These are phyloP conservation scores for Cepaea hortensis DNA, from an alignment of 2,888 invertebrate genomes.

Conservation along the genomic window DNA sequence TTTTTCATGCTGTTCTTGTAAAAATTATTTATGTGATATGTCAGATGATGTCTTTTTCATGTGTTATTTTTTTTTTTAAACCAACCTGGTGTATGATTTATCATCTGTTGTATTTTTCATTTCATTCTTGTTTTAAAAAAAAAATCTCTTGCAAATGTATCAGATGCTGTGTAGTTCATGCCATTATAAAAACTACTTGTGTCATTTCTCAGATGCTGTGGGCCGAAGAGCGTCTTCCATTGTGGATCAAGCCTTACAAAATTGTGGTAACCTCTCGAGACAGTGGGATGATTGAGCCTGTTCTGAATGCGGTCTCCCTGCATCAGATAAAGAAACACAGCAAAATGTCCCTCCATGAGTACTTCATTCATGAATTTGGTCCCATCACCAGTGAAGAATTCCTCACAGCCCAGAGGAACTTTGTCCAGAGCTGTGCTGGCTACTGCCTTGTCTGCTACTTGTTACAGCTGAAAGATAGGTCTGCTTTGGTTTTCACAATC, in stretches of 20 bases:
- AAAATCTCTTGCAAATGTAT: no score
- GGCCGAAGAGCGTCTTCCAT: slow-evolving; percentile 88
- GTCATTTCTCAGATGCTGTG: slow-evolving; percentile 83
- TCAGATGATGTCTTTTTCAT: no score
- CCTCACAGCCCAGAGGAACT: slow-evolving; percentile 94
- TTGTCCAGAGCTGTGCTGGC: slow-evolving; percentile 97
- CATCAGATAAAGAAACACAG: slow-evolving; percentile 92
- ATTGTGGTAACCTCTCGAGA: slow-evolving; percentile 95
- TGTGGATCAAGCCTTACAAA: slow-evolving; percentile 89
- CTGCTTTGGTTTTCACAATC: neutral
- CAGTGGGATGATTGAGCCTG: slow-evolving; percentile 97
- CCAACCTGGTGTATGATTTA: no score
- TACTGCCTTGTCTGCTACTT: slow-evolving; percentile 98
- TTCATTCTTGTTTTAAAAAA: no score
- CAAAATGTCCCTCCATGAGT: slow-evolving; percentile 87
- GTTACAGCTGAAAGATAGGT: slow-evolving; percentile 98
- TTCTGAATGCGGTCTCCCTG: slow-evolving; percentile 93
- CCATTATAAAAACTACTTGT: neutral
- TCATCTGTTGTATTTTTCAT: no score
- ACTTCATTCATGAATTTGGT: slow-evolving; percentile 95
- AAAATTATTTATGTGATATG: no score
- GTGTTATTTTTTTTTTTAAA: no score
- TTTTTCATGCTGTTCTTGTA: no score
- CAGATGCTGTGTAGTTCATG: no score
- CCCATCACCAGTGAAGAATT: slow-evolving; percentile 90